Conservation (phyloP, 35 echinoderm and acorn worm species). For the Lytechinus pictus region DNA sequence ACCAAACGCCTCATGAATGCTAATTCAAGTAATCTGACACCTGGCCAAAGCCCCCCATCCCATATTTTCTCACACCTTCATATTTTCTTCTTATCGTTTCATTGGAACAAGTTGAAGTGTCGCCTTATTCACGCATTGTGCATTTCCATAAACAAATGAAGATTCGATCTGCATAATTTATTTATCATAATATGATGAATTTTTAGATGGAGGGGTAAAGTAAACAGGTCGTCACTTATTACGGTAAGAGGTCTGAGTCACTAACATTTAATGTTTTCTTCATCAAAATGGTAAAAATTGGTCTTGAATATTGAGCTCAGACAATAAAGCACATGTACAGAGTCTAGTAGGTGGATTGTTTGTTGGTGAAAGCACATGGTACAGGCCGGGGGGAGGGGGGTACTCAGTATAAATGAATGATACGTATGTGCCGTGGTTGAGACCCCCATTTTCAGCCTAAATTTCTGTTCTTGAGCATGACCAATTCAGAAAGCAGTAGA, state of each 20-base stretch:
- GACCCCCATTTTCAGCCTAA: no score
- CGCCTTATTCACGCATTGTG: background rate
- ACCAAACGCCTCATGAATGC: slow-evolving; percentile 27
- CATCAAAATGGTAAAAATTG: background rate
- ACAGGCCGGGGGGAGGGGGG: no score
- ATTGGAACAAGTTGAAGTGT: background rate
- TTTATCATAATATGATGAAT: background rate
- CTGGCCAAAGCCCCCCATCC: background rate
- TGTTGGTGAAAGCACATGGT: no score
- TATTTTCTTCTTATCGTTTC: background rate
- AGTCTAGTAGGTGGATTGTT: no score
- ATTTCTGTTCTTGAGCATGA: no score
- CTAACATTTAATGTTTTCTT: background rate
- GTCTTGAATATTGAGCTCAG: background rate
- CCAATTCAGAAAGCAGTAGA: no score
- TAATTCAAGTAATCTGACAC: slow-evolving; percentile 17
- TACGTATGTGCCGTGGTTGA: no score
- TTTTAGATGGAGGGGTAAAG: background rate
- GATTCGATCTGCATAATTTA: background rate
- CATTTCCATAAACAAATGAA: background rate
- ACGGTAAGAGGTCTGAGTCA: background rate
- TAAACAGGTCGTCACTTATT: background rate
- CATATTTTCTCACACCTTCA: background rate
- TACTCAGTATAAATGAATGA: no score
- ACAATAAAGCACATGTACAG: background rate